Base-by-base conservation (phyloP, 2,113 vertebrate species). In the Condylura cristata region DNA sequence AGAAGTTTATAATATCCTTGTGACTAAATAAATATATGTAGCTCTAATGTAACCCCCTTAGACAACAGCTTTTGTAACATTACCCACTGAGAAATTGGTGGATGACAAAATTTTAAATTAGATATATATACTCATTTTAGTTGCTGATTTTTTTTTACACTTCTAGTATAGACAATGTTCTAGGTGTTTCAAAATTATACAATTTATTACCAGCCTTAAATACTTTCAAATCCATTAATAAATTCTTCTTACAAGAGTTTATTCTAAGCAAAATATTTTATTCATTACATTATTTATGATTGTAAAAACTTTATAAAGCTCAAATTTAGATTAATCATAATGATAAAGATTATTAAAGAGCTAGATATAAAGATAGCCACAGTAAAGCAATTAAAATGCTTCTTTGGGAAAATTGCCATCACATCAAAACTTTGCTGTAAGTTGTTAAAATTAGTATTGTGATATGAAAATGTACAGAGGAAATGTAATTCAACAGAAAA, bases 401-500 rank as follows among this genome's bases (percentile, higher is more conserved):
- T 85, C 30, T 56, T 41, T 70, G 51, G 32, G 32, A 92, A 94
- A 90, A 88, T 0, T 60, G 4, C 51, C 37, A n/a, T 82, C 41
- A 88, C 28, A 81, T 80, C 58, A 83, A 94, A 79, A 9, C 14
- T 80, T 96, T 78, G 66, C 20, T 60, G 26, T 79, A 89, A 66
- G 22, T 93, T 86, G 24, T 83, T 17, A 51, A 90, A 86, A 96
- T 88, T 92, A 82, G 87, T 28, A 92, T 28, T 61, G 2, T 56
- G 5, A 16, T 71, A 58, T 70, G 44, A 79, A 37, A 80, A 71
- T 81, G 22, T 82, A 34, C 60, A 94, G 12, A 82, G 20, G 32
- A 94, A 96, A 94, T 80, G 72, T 74, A 95, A 96, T 91, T 96
- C 82, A 89, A 58, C 58, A 95, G 74, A 96, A 97, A 93, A 93